These are phyloP conservation scores for Dicentrarchus labrax DNA, from an alignment of 2,113 vertebrate genomes.

Conservation along the genomic window DNA sequence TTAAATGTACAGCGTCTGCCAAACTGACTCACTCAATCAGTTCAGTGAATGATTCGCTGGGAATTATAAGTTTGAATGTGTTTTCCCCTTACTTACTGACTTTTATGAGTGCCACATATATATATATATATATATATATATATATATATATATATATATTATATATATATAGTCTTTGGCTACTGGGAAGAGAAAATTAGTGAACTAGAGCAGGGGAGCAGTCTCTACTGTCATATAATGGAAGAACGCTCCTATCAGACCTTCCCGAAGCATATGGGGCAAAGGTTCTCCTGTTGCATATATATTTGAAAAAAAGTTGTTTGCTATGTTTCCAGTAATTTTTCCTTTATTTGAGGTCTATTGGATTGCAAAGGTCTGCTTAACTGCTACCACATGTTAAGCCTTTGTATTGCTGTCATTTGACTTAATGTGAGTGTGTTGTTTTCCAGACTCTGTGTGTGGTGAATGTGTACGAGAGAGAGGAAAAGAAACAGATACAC, in stretches of 20 bases:
- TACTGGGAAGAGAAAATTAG: slow-evolving; percentile 33
- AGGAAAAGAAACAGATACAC: neutral
- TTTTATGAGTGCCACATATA: slow-evolving; percentile 40
- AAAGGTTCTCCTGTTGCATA: slow-evolving; percentile 17
- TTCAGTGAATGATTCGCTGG: slow-evolving; percentile 10
- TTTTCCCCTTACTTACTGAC: slow-evolving; percentile 46
- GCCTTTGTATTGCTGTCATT: slow-evolving; percentile 67
- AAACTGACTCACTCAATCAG: slow-evolving; percentile 50
- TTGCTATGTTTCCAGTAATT: slow-evolving; percentile 46
- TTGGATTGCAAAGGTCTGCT: slow-evolving; percentile 59
- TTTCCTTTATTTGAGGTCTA: slow-evolving; percentile 54
- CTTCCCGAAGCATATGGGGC: neutral
- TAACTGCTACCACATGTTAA: slow-evolving; percentile 78
- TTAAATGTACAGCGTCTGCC: slow-evolving; percentile 36
- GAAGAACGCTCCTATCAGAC: neutral
- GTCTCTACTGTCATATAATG: neutral
- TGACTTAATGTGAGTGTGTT: slow-evolving; percentile 62
- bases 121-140: slow-evolving; percentile 58
- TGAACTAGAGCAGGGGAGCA: neutral
- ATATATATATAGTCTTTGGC: slow-evolving; percentile 40
- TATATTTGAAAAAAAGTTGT: slow-evolving; percentile 22
- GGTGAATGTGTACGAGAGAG: slow-evolving; percentile 48
- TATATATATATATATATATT: slow-evolving; percentile 55
- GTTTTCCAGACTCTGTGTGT: slow-evolving; percentile 71
- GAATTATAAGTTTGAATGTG: slow-evolving; percentile 30